Base-by-base conservation (phyloP, 1,140 invertebrate genomes). In the Propsilocerus akamusi region DNA sequence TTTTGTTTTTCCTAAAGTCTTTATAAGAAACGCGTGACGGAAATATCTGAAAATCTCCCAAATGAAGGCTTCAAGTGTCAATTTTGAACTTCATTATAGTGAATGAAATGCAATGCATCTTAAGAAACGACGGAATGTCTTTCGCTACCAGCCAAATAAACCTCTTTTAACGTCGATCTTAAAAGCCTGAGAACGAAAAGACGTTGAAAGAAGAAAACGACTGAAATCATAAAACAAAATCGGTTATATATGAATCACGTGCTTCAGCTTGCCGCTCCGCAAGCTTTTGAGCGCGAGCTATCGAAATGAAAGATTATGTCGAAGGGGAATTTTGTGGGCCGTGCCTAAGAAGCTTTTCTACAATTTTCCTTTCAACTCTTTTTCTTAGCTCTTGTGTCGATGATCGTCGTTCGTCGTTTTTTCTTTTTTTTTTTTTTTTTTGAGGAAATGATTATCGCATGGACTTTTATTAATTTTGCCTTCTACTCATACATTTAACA, bases 191-290 rank as follows among this genome's bases (percentile, higher is more conserved):
- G 34, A 41, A 41, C 34, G 34, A 41, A 41, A 14, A 20, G 22
- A 14, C 14, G 5, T 41, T 41, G 34, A 41, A 41, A 41, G 34
- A 41, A 41, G 34, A 41, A 41, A 41, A 41, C 14, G 22, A 41
- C 17, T 41, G 22, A 41, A 41, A 41, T 41, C 34, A 41, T 41
- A 41, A 41, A 41, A 41, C 17, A 20, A n/a, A n/a, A n/a, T n/a
- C n/a, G n/a, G n/a, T 41, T 41, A 20, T 41, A 41, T 41, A 41
- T 41, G 34, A 41, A 41, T 41, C 34, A 41, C 34, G 34, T 41
- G 34, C 22, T 41, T 41, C 22, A 41, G 34, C 34, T 41, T 20
- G 34, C n/a, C n/a, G n/a, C n/a, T n/a, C n/a, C 17, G 14, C 34
- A 41, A 20, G 14, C 22, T 41, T 41, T 41, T 41, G 34, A 41